A percentile compares a stretch with the other conserved stretches of the same genome.
These are phyloP conservation scores for Chrysogorgia sp. DNA, from an alignment of 92 coral and sea anemone species.

Conservation along the genomic window DNA sequence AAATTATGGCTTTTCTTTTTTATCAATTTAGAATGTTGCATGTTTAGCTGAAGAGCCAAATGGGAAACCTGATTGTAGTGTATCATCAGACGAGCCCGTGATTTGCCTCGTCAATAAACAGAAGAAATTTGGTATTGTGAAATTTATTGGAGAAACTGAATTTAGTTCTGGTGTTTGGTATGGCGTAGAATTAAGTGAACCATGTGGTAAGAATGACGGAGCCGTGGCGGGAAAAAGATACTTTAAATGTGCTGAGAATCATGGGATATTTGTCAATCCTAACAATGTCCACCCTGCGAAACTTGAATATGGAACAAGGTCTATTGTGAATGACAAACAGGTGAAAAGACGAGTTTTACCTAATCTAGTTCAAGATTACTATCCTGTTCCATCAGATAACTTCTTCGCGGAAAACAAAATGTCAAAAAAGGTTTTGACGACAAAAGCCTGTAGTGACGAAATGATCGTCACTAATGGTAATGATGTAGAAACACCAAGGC, in stretches of 20 bases:
- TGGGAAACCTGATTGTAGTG: neutral
- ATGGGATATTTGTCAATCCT: constrained; percentile 95
- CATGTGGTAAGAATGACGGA: constrained; percentile 97
- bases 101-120: constrained; percentile 81
- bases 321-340: neutral
- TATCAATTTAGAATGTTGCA: constrained; percentile 22
- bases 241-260: constrained; percentile 74
- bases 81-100: constrained; percentile 70
- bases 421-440: neutral
- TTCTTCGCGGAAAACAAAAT: neutral
- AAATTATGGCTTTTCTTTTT: neutral
- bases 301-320: neutral
- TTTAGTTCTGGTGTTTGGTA: constrained; percentile 95
- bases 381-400: neutral
- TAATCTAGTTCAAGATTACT: neutral
- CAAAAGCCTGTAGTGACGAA: neutral
- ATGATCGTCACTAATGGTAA: neutral
- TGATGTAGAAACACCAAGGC: constrained; percentile 11
- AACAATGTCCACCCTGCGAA: constrained; percentile 65
- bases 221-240: constrained; percentile 87
- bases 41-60: neutral
- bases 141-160: constrained; percentile 80
- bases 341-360: constrained; percentile 3
- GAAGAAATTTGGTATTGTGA: constrained; percentile 72
- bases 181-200: constrained; percentile 79